A percentile compares a stretch with the other conserved stretches of the same genome.
phyloP scores from a whole-genome alignment of 2,113 vertebrate species.

The Osmerus eperlanus region DNA sequence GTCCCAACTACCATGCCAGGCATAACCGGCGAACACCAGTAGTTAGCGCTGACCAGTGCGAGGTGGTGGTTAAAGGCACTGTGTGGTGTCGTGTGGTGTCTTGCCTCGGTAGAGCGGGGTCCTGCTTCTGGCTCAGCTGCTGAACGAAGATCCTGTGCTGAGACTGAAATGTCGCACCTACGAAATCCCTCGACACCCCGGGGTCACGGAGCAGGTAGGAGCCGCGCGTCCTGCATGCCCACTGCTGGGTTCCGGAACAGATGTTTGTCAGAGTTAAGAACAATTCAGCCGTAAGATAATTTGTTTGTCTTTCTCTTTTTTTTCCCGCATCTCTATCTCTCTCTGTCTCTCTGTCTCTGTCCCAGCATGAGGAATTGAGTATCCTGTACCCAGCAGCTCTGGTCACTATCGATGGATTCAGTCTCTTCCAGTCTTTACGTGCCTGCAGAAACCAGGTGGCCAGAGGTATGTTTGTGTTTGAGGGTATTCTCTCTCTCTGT shows the following conservation, averaged over 20 bases:
- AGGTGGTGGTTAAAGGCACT: neutral
- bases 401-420: conserved; percentile 97
- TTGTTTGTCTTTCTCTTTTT: too few relatives aligned
- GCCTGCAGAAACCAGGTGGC: conserved; percentile 98
- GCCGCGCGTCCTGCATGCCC: too few relatives aligned
- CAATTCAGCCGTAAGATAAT: too few relatives aligned
- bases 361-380: conserved; percentile 92
- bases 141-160: conserved; percentile 90
- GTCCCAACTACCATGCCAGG: neutral
- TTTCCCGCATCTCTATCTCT: too few relatives aligned
- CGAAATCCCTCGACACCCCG: conserved; percentile 92
- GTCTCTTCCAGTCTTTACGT: conserved; percentile 95
- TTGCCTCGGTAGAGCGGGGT: conserved; percentile 80
- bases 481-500: neutral
- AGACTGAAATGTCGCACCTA: conserved; percentile 97
- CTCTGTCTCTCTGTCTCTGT: neutral
- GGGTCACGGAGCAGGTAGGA: conserved; percentile 92
- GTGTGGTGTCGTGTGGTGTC: conserved; percentile 26
- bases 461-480: conserved; percentile 76
- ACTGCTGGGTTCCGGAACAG: too few relatives aligned
- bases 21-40: neutral
- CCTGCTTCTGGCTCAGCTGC: conserved; percentile 89
- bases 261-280: too few relatives aligned
- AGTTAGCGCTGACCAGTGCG: neutral
- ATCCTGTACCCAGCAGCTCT: conserved; percentile 92